Base-by-base conservation (phyloP, 1,140 invertebrate species). In the Caenorhabditis latens region DNA sequence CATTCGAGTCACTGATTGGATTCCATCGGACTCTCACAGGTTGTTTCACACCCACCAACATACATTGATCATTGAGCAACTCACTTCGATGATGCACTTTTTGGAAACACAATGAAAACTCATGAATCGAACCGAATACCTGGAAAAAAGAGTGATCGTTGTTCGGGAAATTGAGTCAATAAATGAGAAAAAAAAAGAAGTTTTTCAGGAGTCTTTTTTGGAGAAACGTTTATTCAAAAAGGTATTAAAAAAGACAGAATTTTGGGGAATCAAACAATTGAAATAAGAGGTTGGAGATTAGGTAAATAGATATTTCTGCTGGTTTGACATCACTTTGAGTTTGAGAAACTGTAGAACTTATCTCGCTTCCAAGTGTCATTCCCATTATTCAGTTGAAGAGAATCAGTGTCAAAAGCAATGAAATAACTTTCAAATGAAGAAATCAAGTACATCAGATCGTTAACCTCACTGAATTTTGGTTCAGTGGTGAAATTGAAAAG, bases 101-200 rank as follows among this genome's bases (percentile, higher is more conserved):
- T 79, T 79, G n/a, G 24, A 48, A 16, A 32, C 11, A 63, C 65
- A 71, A 71, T 71, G 65, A 46, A 71, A 71, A 71, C 65, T 71
- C 65, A 71, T 71, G 65, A 71, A 71, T 71, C 40, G 11, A 11
- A 43, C 43, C 40, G 65, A 71, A 71, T 71, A 71, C 65, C 65
- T 71, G 65, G 65, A 71, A 71, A 71, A 43, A 46, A 71, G 16
- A 14, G 13, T 53, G 65, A 71, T 71, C 42, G 65, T 71, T 71
- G 65, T 71, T 71, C 65, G 40, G 61, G 14, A 71, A 42, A n/a
- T 43, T 71, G 65, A 43, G 65, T 71, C 65, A 71, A 71, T 46
- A 71, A 71, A 71, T 46, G 65, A 16, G 14, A 8, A 24, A 71
- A 71, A 8, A 24, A 71, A 71, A 71, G 65, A 43, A 42, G 65